A percentile compares a stretch with the other conserved stretches of the same genome.
These are phyloP conservation scores for Lepidothrix coronata DNA, from an alignment of 2,113 vertebrate genomes.

Conservation along the genomic window DNA sequence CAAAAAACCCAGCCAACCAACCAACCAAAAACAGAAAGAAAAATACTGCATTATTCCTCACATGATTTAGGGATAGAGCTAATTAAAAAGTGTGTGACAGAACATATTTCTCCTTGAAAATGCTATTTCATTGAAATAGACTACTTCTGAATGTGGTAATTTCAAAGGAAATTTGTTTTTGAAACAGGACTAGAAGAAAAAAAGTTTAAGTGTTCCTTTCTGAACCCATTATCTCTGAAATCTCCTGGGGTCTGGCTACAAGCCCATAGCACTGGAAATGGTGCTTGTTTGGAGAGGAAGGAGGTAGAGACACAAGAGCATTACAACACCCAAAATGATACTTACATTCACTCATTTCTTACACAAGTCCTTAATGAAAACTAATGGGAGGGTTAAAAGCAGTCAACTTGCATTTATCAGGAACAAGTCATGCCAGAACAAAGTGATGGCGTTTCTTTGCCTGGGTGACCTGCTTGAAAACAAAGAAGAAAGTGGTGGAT, in stretches of 20 bases:
- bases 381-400: neutral
- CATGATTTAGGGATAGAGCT: neutral
- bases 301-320: neutral
- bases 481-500: neutral
- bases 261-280: neutral
- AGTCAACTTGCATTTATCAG: neutral
- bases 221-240: neutral
- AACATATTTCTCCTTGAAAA: neutral
- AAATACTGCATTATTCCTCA: neutral
- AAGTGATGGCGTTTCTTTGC: neutral
- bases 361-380: neutral
- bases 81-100: neutral
- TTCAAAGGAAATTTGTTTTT: neutral
- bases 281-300: neutral
- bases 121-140: neutral
- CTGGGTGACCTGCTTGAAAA: neutral
- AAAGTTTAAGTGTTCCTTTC: neutral
- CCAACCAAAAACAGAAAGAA: neutral
- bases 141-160: neutral
- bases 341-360: neutral
- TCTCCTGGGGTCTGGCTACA: neutral
- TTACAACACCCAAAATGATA: neutral
- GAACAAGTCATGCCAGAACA: neutral
- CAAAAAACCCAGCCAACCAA: too few species aligned
- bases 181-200: neutral